phyloP scores from a whole-genome alignment of 2,797 vertebrate genomes.

The Hippoglossus hippoglossus region DNA sequence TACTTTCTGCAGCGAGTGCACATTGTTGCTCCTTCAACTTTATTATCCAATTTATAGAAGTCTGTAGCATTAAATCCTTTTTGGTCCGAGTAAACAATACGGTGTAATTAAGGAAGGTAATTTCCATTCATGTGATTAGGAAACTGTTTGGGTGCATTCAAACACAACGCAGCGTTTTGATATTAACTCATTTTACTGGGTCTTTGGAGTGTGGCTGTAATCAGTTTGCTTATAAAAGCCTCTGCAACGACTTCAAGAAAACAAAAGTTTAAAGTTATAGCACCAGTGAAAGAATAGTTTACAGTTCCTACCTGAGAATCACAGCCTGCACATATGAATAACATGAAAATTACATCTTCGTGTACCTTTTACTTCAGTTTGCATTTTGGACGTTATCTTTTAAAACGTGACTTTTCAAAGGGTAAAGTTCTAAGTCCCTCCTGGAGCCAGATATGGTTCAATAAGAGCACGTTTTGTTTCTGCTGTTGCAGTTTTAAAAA shows the following conservation, averaged over 20 bases:
- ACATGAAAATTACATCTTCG: no score
- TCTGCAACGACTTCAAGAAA: background rate
- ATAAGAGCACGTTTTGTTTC: background rate
- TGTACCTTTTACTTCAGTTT: no score
- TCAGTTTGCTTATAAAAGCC: slow-evolving; percentile 29
- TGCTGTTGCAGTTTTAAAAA: background rate
- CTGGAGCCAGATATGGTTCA: background rate
- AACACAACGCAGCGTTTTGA: slow-evolving; percentile 35
- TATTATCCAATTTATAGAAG: slow-evolving; percentile 25
- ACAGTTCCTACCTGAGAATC: no score
- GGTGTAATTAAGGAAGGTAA: slow-evolving; percentile 43
- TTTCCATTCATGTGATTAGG: slow-evolving; percentile 51
- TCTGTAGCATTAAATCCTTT: slow-evolving; percentile 15
- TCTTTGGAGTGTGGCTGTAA: slow-evolving; percentile 31
- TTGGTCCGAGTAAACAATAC: slow-evolving; percentile 27
- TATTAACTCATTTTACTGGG: slow-evolving; percentile 38
- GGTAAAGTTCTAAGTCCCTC: no score
- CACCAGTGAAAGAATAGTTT: no score
- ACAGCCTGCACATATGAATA: no score
- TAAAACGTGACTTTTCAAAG: no score
- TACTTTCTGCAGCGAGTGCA: background rate
- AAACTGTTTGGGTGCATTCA: slow-evolving; percentile 45
- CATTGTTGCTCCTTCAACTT: slow-evolving; percentile 1
- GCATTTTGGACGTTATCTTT: no score
- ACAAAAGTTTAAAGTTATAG: background rate